A percentile compares a stretch with the other conserved stretches of the same genome.
Evolutionary conservation across 2,113 vertebrate genomes (phyloP).

Genomic region (Atherinomorus stipes): DNA sequence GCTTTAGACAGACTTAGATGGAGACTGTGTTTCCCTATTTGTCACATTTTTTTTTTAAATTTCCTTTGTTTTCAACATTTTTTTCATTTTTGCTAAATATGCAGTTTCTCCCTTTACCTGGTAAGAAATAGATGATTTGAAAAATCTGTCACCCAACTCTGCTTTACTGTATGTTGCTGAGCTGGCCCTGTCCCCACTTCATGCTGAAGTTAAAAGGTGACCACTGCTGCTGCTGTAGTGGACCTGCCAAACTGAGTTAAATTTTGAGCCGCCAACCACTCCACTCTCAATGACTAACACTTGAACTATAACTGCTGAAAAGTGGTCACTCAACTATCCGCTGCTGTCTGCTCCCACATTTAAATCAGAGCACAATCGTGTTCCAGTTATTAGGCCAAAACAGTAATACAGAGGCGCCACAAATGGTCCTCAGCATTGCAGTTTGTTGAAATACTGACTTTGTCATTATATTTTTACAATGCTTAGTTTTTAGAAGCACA

Average conservation of each 20-base stretch:
- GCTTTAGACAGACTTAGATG: no score
- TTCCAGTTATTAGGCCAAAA: slow-evolving; percentile 36
- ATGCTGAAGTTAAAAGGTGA: slow-evolving; percentile 26
- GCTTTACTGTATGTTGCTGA: neutral
- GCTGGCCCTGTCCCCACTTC: slow-evolving; percentile 11
- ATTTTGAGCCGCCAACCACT: slow-evolving; percentile 59
- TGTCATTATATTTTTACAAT: slow-evolving; percentile 25
- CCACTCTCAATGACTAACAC: slow-evolving; percentile 49
- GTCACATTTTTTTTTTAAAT: no score
- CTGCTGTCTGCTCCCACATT: slow-evolving; percentile 34
- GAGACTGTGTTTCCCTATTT: no score
- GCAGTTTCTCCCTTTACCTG: no score
- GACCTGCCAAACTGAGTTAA: slow-evolving; percentile 39
- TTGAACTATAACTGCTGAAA: slow-evolving; percentile 56
- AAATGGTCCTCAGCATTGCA: neutral
- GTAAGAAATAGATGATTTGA: no score
- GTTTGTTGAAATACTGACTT: slow-evolving; percentile 5
- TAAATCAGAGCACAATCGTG: slow-evolving; percentile 51
- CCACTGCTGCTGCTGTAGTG: neutral
- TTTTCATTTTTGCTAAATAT: no score
- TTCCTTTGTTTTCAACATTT: no score
- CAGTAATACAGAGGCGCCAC: neutral
- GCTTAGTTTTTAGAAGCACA: neutral
- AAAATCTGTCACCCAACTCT: neutral
- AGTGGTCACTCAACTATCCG: slow-evolving; percentile 69